These are phyloP conservation scores for Oenanthe melanoleuca DNA, from an alignment of 2,113 vertebrate species.

Conservation along the genomic window DNA sequence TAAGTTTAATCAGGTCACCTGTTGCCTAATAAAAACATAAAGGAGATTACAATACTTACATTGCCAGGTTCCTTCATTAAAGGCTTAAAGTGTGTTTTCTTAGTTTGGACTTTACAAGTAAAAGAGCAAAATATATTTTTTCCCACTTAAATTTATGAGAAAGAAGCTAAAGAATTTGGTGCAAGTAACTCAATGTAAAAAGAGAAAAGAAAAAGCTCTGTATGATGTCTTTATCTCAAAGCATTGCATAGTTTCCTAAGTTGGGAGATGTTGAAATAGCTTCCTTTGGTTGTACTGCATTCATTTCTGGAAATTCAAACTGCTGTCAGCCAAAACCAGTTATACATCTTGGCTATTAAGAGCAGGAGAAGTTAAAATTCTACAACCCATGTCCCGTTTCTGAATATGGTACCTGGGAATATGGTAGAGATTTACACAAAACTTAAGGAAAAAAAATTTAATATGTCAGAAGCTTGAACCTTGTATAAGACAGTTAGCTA, in stretches of 20 bases:
- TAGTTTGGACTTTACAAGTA: slow-evolving; percentile 28
- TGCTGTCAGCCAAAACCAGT: background rate
- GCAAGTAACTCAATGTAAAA: background rate
- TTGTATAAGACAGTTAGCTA: background rate
- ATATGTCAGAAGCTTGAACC: background rate
- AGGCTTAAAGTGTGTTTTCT: background rate
- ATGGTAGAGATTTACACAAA: background rate
- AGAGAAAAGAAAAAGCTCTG: background rate
- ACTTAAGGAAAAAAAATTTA: background rate
- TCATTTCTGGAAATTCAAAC: background rate
- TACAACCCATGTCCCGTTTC: rapidly evolving
- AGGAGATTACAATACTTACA: slow-evolving; percentile 44
- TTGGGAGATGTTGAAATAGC: background rate
- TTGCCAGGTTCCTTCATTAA: slow-evolving; percentile 25
- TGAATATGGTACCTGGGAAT: background rate
- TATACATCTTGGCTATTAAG: background rate
- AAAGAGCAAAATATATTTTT: slow-evolving; percentile 16
- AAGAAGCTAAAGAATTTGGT: slow-evolving; percentile 12
- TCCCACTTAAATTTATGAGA: background rate
- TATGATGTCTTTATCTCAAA: background rate
- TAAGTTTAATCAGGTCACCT: slow-evolving; percentile 5
- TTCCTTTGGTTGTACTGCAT: background rate
- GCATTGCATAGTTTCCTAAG: background rate
- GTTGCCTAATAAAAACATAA: slow-evolving; percentile 3
- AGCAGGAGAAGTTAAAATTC: background rate